Evolutionary conservation across 2,113 vertebrate genomes (phyloP), one percentile per base, ranked within the genome.

Genomic region (Abramis brama): DNA sequence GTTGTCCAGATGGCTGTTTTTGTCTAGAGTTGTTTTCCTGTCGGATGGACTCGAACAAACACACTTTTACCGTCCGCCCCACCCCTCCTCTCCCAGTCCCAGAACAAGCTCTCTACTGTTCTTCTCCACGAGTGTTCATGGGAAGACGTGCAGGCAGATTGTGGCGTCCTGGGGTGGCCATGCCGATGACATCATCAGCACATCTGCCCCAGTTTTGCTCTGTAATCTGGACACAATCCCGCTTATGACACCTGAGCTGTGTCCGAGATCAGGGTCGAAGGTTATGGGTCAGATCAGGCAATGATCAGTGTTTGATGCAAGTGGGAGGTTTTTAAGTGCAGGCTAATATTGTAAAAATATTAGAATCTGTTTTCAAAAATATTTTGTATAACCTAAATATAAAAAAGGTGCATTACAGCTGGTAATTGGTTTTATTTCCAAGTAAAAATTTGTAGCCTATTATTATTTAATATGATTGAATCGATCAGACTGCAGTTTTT

Each of bases 21-120:
- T 12, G 27, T 55, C 79, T 57, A 12, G 75, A 82, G 75, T 83
- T 71, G 50, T 57, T 84, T 84, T 74, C 75, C 66, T 50, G 36
- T 62, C 15, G 52, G 43, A 52, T 66, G 47, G 45, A 87, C 39
- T 27, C 57, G 52, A 79, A 79, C 50, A 78, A 62, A 68, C 78
- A 27, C 39, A 62, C 57, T 79, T 60, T 79, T 45, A 62, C 78
- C 15, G 78, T 45, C 6, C 23, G 15, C 57, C n/a, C 36, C 64
- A 10, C 39, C 33, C 57, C 86, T 27, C 62, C 80, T 60, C 83
- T 76, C 64, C 55, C 68, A 45, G 39, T 21, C 45, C 19, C 23
- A 57, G 47, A 85, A 87, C 87, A 85, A 76, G 71, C 39, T 73
- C 75, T 66, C 50, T 45, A 55, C 83, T 87, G 71, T 87, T 47